Evolutionary conservation across 2,797 vertebrate genomes (phyloP), one percentile per base, ranked within the genome.

Genomic region (Periophthalmus magnuspinnatus): DNA sequence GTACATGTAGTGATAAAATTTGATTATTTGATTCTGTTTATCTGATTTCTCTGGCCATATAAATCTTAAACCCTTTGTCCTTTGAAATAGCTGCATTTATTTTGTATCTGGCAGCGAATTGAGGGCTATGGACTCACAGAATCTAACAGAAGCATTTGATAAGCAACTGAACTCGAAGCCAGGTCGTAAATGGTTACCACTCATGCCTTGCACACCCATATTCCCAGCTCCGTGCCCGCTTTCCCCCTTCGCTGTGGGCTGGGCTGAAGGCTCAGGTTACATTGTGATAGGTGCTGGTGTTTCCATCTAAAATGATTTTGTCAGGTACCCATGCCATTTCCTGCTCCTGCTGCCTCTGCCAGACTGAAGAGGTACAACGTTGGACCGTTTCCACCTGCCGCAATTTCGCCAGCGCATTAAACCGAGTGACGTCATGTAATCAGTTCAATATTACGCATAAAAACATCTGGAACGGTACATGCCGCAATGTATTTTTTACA

Each of bases 291-390:
- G 62, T 47, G 21, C 62, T 19, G 22, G 22, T 47, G 3, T 48
- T 48, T 47, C 61, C 38, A 48, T 17, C 14, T 16, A 64, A 64
- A 64, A 64, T 64, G 62, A 45, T 64, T 48, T 48, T 64, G 41
- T 64, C 62, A 64, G 62, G 14, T 48, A 24, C 62, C 2, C 14
- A 17, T 47, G 22, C 21, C 22, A 47, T 64, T 64, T 64, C 62
- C 61, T 64, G 61, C 41, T 48, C 38, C 41, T 32, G 21, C 41
- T 64, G 62, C 62, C 22, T 64, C 24, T 19, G 22, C 41, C 60
- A 14, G 60, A 45, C 22, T 5, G 9, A 5, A 62, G 24, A 33
- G 6, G 14, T 36, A 59, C 21, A 45, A 24, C 32, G 6, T 7
- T 28, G 61, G 16, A 10, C 22, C 7, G 47, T 28, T 64, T 47